Evolutionary conservation across 53 echinoderm and acorn worm species (phyloP).

Genomic region (Henricia sp.): DNA sequence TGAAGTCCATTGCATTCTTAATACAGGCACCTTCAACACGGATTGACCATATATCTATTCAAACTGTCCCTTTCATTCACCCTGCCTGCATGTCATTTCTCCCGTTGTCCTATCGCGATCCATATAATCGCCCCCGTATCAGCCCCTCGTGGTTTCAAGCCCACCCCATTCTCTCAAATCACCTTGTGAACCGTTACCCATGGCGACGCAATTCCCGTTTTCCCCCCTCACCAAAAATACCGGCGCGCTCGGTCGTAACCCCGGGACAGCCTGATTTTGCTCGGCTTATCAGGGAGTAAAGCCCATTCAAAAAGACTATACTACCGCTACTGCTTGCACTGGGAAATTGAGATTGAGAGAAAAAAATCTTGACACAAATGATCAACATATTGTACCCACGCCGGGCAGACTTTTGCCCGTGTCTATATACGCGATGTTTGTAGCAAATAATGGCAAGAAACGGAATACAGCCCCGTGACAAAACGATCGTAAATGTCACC

Average conservation of each 20-base stretch:
- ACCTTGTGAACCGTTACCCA: neutral
- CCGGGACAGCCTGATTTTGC: neutral
- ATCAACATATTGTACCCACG: neutral
- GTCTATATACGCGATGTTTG: conserved; percentile 26
- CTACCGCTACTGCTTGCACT: conserved; percentile 1
- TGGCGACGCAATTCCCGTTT: neutral
- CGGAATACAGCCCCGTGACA: conserved; percentile 28
- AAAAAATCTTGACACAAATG: neutral
- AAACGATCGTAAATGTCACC: conserved; percentile 53
- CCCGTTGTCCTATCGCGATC: too few species aligned
- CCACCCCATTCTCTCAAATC: neutral
- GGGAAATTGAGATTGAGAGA: too few species aligned
- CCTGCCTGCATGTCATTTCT: too few species aligned
- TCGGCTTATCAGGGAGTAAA: neutral
- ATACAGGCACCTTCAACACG: too few species aligned
- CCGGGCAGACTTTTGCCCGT: conserved; percentile 7
- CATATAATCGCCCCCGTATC: too few species aligned
- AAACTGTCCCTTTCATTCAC: too few species aligned
- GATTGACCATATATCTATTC: too few species aligned
- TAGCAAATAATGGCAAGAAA: conserved; percentile 22
- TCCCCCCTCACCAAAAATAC: neutral
- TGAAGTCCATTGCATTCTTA: too few species aligned
- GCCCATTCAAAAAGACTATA: conserved; percentile 1
- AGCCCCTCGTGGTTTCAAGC: too few species aligned
- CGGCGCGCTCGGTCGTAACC: neutral